These are phyloP conservation scores for Zaprionus tsacasi DNA, from an alignment of 1,140 invertebrate genomes.

Conservation along the genomic window DNA sequence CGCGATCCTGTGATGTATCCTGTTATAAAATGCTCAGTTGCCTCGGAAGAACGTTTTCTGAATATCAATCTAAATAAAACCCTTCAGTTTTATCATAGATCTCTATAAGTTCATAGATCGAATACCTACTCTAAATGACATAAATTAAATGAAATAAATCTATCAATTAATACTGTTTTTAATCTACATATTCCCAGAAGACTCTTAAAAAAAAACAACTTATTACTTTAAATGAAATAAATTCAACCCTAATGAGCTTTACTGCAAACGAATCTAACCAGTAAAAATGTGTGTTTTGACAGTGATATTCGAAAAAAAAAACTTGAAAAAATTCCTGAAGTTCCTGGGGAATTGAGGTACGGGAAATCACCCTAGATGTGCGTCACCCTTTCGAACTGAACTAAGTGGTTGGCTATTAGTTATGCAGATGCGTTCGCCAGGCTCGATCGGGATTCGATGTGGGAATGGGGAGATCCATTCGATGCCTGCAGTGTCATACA, in stretches of 20 bases:
- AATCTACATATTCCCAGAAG: conserved; percentile 16
- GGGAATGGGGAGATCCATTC: background rate
- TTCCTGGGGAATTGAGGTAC: conserved; percentile 38
- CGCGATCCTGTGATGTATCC: too few species aligned
- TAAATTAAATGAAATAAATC: background rate
- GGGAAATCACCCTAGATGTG: conserved; percentile 24
- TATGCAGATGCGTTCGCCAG: conserved; percentile 62
- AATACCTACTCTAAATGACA: background rate
- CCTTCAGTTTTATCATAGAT: background rate
- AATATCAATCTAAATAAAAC: too few species aligned
- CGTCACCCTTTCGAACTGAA: conserved; percentile 49
- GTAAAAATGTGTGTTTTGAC: conserved; percentile 71
- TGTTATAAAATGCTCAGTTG: too few species aligned
- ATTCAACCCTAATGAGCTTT: conserved; percentile 38
- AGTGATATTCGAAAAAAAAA: conserved; percentile 39
- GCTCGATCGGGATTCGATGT: conserved; percentile 16
- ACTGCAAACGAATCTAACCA: conserved; percentile 32
- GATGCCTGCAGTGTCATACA: conserved; percentile 67
- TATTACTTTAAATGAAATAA: background rate
- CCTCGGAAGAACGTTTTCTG: too few species aligned
- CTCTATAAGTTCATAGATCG: background rate
- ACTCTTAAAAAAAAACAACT: background rate
- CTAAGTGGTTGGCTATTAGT: conserved; percentile 62
- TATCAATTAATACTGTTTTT: background rate
- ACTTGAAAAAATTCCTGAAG: conserved; percentile 22